Base-by-base conservation (phyloP, 2,797 vertebrate species). In the Xenentodon cancila region DNA sequence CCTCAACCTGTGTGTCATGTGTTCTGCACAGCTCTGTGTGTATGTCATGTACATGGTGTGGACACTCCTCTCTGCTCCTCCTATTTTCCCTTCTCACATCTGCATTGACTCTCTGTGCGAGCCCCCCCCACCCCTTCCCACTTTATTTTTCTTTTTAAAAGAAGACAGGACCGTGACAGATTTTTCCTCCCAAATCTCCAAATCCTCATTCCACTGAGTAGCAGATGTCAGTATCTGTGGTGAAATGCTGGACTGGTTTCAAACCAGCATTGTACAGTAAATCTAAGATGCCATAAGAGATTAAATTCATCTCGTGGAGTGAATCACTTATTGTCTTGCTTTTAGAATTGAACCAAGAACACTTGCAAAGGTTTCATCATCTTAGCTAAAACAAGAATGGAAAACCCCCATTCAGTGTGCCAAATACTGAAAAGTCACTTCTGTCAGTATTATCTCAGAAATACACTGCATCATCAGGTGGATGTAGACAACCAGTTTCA, bases 401-500 rank as follows among this genome's bases (percentile, higher is more conserved):
- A 37, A 71, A 20, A 66, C 15, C 20, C 57, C 43, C 20, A 30
- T 52, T 59, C 18, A 27, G 52, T 59, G 18, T 34, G 42, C 30
- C 52, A 49, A 13, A 49, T 27, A n/a, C 32, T 19, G 30, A 19
- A 22, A 44, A 21, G 34, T 27, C 37, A 21, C 19, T 15, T 42
- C 64, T 59, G 58, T 77, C 59, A 49, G 60, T 51, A 56, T 57
- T 69, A 57, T 53, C 62, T 72, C 75, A 78, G 82, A 89, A 87
- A 84, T 82, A 82, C 81, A 79, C 79, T 75, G 84, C 82, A 87
- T 91, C 90, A 88, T 89, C 87, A 88, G 85, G 84, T 84, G 87
- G 89, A 92, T 90, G 90, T 90, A 88, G 86, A 91, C 85, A 88
- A 90, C 89, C 90, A 91, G 89, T 91, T 85, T 84, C 86, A 90